These are phyloP conservation scores for Ennomos fuscantarius DNA, from an alignment of 2,888 invertebrate genomes.

Conservation along the genomic window DNA sequence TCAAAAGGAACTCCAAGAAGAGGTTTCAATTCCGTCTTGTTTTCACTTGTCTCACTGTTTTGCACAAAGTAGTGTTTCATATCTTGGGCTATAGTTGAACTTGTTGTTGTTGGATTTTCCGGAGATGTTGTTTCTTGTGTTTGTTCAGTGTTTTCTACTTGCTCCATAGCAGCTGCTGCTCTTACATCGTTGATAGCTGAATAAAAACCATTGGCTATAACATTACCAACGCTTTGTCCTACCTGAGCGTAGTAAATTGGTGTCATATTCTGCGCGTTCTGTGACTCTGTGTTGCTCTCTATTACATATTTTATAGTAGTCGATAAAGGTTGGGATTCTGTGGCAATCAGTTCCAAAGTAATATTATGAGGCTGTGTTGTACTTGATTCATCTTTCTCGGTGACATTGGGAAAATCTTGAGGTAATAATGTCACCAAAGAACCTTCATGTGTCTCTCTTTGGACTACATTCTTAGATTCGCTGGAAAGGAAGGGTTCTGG, in stretches of 20 bases:
- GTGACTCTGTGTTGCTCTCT: conserved; percentile 59
- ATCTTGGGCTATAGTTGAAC: conserved; percentile 58
- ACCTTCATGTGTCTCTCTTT: conserved; percentile 72
- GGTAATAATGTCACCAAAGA: conserved; percentile 63
- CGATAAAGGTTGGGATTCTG: conserved; percentile 61
- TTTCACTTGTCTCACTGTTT: conserved; percentile 53
- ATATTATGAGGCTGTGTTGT: conserved; percentile 56
- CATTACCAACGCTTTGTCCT: conserved; percentile 68
- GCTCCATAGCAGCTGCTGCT: conserved; percentile 85
- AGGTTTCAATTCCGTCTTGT: conserved; percentile 64
- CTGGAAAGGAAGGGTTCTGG: conserved; percentile 56
- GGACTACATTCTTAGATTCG: conserved; percentile 66
- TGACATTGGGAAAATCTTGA: conserved; percentile 58
- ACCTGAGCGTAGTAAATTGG: conserved; percentile 81
- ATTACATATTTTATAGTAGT: conserved; percentile 65
- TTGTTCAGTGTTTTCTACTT: conserved; percentile 84
- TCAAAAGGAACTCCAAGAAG: conserved; percentile 66
- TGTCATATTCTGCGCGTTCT: conserved; percentile 51
- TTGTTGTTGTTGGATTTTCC: conserved; percentile 51
- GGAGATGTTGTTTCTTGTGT: conserved; percentile 67
- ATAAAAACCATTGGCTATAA: conserved; percentile 78
- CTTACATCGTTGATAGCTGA: conserved; percentile 87
- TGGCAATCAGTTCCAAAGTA: conserved; percentile 54
- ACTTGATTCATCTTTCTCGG: conserved; percentile 59
- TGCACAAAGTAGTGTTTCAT: conserved; percentile 58